Evolutionary conservation across 2,797 vertebrate species (phyloP).

Genomic region (Graptemys geographica): DNA sequence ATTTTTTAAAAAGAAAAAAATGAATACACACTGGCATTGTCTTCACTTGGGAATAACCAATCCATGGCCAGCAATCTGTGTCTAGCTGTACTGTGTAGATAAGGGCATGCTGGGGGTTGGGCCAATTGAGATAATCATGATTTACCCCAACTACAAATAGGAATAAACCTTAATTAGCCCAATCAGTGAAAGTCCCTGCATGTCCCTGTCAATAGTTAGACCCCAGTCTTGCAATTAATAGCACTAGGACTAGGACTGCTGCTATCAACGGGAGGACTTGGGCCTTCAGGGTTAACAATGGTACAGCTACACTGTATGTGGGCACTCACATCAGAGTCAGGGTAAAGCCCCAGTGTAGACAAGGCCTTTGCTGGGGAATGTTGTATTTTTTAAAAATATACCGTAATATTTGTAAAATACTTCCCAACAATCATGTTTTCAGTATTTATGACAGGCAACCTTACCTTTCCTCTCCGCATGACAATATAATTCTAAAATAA

Average conservation of each 20-base stretch:
- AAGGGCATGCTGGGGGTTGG: not conserved
- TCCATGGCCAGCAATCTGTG: not conserved
- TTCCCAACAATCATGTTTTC: slow-evolving; percentile 45
- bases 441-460: not conserved
- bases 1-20: slow-evolving; percentile 47
- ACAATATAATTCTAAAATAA: slow-evolving; percentile 39
- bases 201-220: not conserved
- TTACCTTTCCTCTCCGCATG: not conserved
- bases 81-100: not conserved
- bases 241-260: not conserved
- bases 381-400: not conserved
- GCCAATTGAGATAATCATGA: not conserved
- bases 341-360: fast-evolving
- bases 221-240: not conserved
- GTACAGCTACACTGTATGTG: not conserved
- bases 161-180: not conserved
- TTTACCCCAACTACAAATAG: not conserved
- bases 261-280: fast-evolving
- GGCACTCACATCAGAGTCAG: fast-evolving
- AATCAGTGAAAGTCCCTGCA: fast-evolving
- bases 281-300: not conserved
- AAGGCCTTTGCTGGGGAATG: not conserved
- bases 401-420: slow-evolving; percentile 36
- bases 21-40: not conserved
- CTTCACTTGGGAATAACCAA: slow-evolving; percentile 11